These are phyloP conservation scores for Zaprionus gabonicus DNA, from an alignment of 1,140 invertebrate genomes.

Conservation along the genomic window DNA sequence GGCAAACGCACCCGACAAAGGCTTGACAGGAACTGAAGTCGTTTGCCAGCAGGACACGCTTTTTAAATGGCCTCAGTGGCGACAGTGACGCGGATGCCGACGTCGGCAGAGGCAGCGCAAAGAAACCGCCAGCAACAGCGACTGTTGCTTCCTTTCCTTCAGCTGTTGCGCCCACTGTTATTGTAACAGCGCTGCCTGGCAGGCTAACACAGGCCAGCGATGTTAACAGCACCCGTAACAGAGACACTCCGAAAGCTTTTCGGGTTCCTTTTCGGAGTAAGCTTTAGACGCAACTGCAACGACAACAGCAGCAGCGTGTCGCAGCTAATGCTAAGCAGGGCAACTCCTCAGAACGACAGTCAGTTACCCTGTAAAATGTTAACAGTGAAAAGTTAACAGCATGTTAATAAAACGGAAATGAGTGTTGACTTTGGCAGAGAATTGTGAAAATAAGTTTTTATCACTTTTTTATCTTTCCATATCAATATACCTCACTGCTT, in stretches of 20 bases:
- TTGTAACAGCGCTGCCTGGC: neutral
- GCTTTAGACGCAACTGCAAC: conserved; percentile 7
- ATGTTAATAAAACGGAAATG: neutral
- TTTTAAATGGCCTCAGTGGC: conserved; percentile 49
- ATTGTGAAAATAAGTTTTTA: neutral
- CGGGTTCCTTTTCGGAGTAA: conserved; percentile 19
- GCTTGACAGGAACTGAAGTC: conserved; percentile 77
- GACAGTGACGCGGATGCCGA: neutral
- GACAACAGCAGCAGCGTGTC: neutral
- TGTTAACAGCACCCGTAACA: conserved; percentile 28
- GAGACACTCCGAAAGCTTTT: conserved; percentile 33
- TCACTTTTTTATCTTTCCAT: too few species aligned
- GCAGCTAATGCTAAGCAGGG: neutral
- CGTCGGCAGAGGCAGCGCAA: neutral
- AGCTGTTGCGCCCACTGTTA: conserved; percentile 30
- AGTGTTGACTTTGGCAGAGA: neutral
- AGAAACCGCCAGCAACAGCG: conserved; percentile 22
- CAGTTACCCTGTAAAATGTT: neutral
- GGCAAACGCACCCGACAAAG: conserved; percentile 73
- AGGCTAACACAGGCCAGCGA: neutral
- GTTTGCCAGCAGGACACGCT: conserved; percentile 48
- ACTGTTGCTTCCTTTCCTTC: conserved; percentile 40
- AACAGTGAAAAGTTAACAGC: neutral
- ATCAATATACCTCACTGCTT: neutral
- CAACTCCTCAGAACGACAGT: neutral